Conservation (phyloP, 1,140 invertebrate species). For the Euwallacea fornicatus region DNA sequence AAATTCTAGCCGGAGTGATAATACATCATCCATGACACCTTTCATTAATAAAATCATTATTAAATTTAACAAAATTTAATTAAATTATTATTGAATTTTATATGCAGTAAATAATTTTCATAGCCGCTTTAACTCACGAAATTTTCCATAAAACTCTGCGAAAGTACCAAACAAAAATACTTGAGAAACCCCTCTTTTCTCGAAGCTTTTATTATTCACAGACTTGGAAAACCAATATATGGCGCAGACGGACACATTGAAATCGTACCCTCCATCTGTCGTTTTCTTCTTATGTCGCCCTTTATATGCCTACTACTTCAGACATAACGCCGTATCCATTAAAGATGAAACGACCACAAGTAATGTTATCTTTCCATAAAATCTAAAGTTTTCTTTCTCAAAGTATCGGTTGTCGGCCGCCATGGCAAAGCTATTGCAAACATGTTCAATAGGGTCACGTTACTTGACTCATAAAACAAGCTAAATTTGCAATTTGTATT, state of each 20-base stretch:
- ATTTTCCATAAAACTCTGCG: too few relatives aligned
- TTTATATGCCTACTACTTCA: slow-evolving; percentile 22
- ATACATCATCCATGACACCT: too few relatives aligned
- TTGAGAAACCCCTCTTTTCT: too few relatives aligned
- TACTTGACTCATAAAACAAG: neutral
- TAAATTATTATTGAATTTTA: too few relatives aligned
- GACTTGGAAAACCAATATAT: too few relatives aligned
- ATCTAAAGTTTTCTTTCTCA: slow-evolving; percentile 36
- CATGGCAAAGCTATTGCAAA: neutral
- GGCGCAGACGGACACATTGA: slow-evolving; percentile 19
- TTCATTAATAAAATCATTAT: too few relatives aligned
- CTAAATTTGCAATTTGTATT: neutral
- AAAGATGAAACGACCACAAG: slow-evolving; percentile 31
- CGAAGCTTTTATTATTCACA: too few relatives aligned
- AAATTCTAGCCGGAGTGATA: too few relatives aligned
- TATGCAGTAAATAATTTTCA: too few relatives aligned
- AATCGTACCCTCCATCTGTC: slow-evolving; percentile 30
- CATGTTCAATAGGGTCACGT: neutral
- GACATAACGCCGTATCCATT: slow-evolving; percentile 20
- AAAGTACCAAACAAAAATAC: too few relatives aligned
- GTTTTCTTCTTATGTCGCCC: slow-evolving; percentile 22
- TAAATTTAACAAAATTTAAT: too few relatives aligned
- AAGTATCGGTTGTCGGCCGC: slow-evolving; percentile 32
- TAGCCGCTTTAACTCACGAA: too few relatives aligned
- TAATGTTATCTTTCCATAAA: slow-evolving; percentile 35